Evolutionary conservation across 1,140 invertebrate genomes (phyloP).

Genomic region (Heliconius melpomene): DNA sequence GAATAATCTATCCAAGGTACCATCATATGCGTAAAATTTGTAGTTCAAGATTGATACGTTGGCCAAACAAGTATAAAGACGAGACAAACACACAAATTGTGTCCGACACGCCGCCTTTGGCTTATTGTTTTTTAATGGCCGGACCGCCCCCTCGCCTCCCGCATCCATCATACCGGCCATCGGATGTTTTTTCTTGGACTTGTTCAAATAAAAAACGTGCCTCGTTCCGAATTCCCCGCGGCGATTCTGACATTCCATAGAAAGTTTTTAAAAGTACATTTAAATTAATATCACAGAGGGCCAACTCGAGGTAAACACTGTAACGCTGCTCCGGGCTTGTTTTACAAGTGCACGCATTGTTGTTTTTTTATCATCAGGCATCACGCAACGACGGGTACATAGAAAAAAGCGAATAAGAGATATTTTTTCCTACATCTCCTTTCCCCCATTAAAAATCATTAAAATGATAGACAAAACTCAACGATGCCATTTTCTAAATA

Average conservation of each 20-base stretch:
- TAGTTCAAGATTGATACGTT: conserved; percentile 31
- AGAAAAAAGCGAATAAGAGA: no score
- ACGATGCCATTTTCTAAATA: no score
- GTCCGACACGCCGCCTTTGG: conserved; percentile 61
- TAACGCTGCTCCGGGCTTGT: conserved; percentile 27
- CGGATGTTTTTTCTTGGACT: conserved; percentile 57
- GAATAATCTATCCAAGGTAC: neutral
- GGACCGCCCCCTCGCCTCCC: conserved; percentile 56
- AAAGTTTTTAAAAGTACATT: conserved; percentile 71
- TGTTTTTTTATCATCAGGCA: neutral
- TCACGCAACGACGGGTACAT: neutral
- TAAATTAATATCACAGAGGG: conserved; percentile 70
- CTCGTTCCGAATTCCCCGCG: conserved; percentile 66
- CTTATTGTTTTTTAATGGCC: conserved; percentile 78
- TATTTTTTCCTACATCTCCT: no score
- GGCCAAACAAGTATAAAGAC: conserved; percentile 59
- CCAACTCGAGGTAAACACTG: conserved; percentile 44
- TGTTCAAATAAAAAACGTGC: conserved; percentile 64
- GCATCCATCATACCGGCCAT: conserved; percentile 66
- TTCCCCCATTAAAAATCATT: no score
- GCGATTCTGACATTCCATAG: conserved; percentile 67
- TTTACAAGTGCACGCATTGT: conserved; percentile 26
- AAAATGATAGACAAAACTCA: no score
- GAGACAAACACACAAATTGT: conserved; percentile 65
- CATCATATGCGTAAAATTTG: conserved; percentile 4